Base-by-base conservation (phyloP, 2,888 invertebrate species). In the Cenopis cana region DNA sequence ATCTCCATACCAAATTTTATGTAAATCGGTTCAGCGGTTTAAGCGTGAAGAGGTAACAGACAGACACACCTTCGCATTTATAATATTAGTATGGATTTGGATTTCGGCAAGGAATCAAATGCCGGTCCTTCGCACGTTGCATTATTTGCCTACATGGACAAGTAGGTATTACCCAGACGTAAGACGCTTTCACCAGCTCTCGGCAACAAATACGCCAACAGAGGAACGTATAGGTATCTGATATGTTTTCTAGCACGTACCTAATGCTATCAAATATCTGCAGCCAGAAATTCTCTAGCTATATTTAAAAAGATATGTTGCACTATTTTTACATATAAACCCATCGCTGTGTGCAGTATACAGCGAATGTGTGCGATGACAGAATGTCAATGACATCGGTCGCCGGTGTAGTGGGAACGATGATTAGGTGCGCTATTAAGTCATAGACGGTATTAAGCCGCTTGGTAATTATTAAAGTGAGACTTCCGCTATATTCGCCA, bases 311-410 rank as follows among this genome's bases (percentile, higher is more conserved):
- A 56, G 8, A 33, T 36, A 38, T 57, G 17, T 18, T 38, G 55
- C 55, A 38, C 57, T 57, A 38, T 38, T 36, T 36, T 57, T 57
- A 36, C 36, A 56, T n/a, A 56, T 36, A 57, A 18, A 3, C n/a
- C 38, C 18, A 36, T 29, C 41, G 38, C 3, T 41, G 65, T 38
- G 65, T 33, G 65, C 59, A 36, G 55, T 49, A 12, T 18, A 12
- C 38, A 59, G 50, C 41, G 52, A 52, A 59, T 52, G 41, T 68
- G 59, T 38, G 38, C 60, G 52, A 24, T 68, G 68, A 60, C 60
- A 52, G 68, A 68, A 60, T 60, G 68, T 60, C 60, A 68, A 68
- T 68, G 59, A 68, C 38, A 52, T 24, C 41, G 24, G 33, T 17
- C 11, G 24, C 52, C n/a, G 36, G 52, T 59, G 59, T 59, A 65